Evolutionary conservation across 2,797 vertebrate species (phyloP), one percentile per base, ranked within the genome.

Genomic region (Danionella dracula): DNA sequence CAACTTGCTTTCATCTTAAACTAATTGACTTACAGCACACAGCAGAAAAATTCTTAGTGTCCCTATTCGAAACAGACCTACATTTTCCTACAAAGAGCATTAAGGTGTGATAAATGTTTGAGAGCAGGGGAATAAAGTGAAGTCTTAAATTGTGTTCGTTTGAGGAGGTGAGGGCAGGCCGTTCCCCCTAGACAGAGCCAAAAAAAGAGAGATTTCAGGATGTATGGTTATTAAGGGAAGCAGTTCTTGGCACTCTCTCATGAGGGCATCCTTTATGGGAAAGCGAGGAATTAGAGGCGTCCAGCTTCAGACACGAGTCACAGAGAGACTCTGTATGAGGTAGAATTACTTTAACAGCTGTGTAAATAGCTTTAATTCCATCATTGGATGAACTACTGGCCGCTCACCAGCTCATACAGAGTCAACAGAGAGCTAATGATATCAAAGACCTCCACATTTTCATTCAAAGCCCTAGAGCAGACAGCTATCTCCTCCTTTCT

Each of bases 261-360:
- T 12, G 32, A 65, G 71, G 70, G 73, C 61, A 68, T 72, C 68
- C 76, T 69, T 51, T 55, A 41, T 72, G 66, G 70, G 70, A 66
- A 61, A 67, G 23, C 45, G 57, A 23, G 49, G 70, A 73, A 73
- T 73, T 77, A 75, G 75, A 62, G 54, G 40, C 59, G 44, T 66
- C 66, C 59, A 73, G 71, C 75, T 69, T 55, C 58, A 31, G 68
- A 66, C 42, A 55, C 11, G 31, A 77, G 79, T 58, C 72, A 76
- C 37, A 60, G 69, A 71, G 59, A 73, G 77, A 74, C 72, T 70
- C 50, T 75, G 78, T 79, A 78, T 81, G 79, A 83, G 81, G 78
- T 83, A 80, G 81, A 73, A 80, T 84, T 85, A 82, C 83, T 83
- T 84, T 79, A 84, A 80, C 85, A 86, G 81, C 86, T 86, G 85